Evolutionary conservation across 2,888 invertebrate genomes (phyloP).

Genomic region (Pheosia gnoma): DNA sequence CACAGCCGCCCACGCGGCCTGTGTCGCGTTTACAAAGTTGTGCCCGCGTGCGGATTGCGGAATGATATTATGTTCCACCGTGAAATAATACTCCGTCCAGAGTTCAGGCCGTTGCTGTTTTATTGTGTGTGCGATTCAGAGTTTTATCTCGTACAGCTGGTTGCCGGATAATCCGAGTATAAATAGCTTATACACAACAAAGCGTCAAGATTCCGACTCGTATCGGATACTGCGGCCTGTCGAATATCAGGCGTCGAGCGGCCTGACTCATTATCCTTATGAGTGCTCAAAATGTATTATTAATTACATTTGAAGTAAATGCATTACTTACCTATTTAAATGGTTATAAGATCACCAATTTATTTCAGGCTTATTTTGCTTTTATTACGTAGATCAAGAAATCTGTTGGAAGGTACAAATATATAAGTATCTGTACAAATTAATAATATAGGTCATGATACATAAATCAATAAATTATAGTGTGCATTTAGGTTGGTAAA

Average conservation of each 20-base stretch:
- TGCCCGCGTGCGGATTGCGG: conserved; percentile 66
- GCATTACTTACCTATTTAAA: too few species aligned
- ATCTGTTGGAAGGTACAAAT: too few species aligned
- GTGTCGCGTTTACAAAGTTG: conserved; percentile 74
- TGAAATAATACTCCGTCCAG: conserved; percentile 69
- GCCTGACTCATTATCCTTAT: conserved; percentile 40
- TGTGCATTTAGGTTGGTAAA: too few species aligned
- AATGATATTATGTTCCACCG: conserved; percentile 71
- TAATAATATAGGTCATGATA: too few species aligned
- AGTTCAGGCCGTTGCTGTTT: conserved; percentile 67
- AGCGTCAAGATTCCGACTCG: conserved; percentile 50
- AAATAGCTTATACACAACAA: conserved; percentile 77
- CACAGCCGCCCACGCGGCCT: conserved; percentile 57
- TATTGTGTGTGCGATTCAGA: conserved; percentile 67
- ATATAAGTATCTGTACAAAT: too few species aligned
- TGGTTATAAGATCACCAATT: too few species aligned
- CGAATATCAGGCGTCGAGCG: conserved; percentile 45
- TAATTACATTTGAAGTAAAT: conserved; percentile 11
- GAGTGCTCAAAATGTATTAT: conserved; percentile 31
- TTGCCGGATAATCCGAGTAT: conserved; percentile 74
- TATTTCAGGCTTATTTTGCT: too few species aligned
- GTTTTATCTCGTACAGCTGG: conserved; percentile 77
- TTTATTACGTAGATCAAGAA: too few species aligned
- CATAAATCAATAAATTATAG: too few species aligned
- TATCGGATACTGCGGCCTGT: conserved; percentile 45